Evolutionary conservation across 2,797 vertebrate species (phyloP).

Genomic region (Tadarida brasiliensis): DNA sequence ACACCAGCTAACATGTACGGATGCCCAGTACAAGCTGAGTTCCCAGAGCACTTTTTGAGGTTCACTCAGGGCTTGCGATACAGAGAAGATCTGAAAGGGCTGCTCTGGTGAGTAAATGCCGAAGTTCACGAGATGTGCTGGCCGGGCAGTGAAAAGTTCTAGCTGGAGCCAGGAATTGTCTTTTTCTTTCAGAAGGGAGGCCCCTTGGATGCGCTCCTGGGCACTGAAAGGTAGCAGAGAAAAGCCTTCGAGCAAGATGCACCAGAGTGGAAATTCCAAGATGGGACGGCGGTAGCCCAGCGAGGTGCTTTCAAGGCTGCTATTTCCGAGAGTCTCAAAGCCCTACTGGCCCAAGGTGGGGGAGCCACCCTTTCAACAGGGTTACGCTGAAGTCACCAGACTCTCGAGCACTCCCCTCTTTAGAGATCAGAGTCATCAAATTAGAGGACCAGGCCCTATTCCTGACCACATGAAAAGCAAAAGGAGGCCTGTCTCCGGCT

Average conservation of each 20-base stretch:
- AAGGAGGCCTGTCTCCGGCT: constrained; percentile 48
- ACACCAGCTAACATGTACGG: not conserved
- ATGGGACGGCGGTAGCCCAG: not conserved
- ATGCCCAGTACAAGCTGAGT: not conserved
- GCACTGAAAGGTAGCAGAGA: not conserved
- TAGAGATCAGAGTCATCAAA: constrained; percentile 46
- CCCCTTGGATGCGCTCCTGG: not conserved
- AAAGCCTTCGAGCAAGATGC: not conserved
- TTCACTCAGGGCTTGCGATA: not conserved
- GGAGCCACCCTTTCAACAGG: not conserved
- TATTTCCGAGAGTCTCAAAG: not conserved
- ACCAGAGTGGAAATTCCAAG: not conserved
- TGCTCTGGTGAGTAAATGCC: not conserved
- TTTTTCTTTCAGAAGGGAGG: not conserved
- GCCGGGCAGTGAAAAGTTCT: not conserved
- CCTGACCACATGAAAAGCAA: constrained; percentile 65
- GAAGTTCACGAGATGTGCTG: not conserved
- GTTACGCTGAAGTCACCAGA: not conserved
- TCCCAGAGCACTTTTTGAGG: not conserved
- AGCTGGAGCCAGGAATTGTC: not conserved
- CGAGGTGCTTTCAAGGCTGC: not conserved
- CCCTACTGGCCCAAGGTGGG: not conserved
- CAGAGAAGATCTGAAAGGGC: not conserved
- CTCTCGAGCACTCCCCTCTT: constrained; percentile 27
- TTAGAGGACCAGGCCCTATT: constrained; percentile 44